phyloP scores from a whole-genome alignment of 2,797 vertebrate species.

The Harpagifer antarcticus region DNA sequence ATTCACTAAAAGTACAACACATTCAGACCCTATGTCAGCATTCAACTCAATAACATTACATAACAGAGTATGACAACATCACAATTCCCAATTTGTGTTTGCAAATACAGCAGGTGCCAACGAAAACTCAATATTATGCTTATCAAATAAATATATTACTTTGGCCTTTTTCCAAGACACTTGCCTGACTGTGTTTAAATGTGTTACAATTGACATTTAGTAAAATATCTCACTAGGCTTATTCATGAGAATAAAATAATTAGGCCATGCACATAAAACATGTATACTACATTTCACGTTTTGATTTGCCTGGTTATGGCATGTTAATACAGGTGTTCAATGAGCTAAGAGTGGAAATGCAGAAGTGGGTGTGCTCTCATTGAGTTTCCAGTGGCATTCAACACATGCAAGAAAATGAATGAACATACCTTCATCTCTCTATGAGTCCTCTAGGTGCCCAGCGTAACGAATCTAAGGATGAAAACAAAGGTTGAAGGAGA shows the following conservation, averaged over 20 bases:
- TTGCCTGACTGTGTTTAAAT: slow-evolving; percentile 35
- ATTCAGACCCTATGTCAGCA: not conserved
- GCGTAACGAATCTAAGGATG: slow-evolving; percentile 73
- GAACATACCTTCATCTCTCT: slow-evolving; percentile 87
- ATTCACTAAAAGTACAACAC: slow-evolving; percentile 15
- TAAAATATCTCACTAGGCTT: slow-evolving; percentile 22
- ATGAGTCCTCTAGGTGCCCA: slow-evolving; percentile 78
- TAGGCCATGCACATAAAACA: slow-evolving; percentile 23
- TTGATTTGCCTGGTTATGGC: slow-evolving; percentile 3
- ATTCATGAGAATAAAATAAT: slow-evolving; percentile 31
- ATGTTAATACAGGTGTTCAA: slow-evolving; percentile 21
- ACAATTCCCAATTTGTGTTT: slow-evolving; percentile 34
- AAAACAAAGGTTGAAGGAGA: slow-evolving; percentile 61
- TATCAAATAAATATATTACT: slow-evolving; percentile 43
- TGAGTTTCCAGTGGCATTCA: slow-evolving; percentile 18
- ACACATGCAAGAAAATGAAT: slow-evolving; percentile 32
- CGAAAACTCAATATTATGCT: slow-evolving; percentile 44
- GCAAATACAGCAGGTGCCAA: slow-evolving; percentile 44
- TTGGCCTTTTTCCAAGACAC: slow-evolving; percentile 33
- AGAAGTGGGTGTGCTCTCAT: not conserved
- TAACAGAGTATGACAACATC: slow-evolving; percentile 41
- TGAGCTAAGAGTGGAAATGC: not conserved
- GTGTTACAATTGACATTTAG: slow-evolving; percentile 37
- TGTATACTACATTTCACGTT: slow-evolving; percentile 16
- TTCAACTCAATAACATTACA: slow-evolving; percentile 33